A percentile compares a stretch with the other conserved stretches of the same genome.
Evolutionary conservation across 2,797 vertebrate genomes (phyloP).

Genomic region (Poecilia picta): DNA sequence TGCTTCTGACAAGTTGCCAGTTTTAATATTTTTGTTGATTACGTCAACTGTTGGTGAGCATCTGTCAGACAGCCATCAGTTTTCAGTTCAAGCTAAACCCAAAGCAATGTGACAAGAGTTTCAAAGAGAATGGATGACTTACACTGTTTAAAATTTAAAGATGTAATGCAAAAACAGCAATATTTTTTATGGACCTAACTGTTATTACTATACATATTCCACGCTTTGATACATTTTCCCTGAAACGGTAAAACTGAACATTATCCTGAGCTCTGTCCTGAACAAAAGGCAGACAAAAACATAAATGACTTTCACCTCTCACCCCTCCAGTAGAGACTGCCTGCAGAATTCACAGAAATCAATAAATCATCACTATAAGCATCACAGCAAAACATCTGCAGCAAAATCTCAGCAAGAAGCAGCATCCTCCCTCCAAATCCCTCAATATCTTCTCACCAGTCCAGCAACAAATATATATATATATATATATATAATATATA

Average conservation of each 20-base stretch:
- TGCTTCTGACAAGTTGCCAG: not conserved
- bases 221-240: not conserved
- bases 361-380: conserved; percentile 30
- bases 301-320: conserved; percentile 18
- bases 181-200: not conserved
- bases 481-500: not conserved
- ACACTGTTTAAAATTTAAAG: not conserved
- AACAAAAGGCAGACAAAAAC: not conserved
- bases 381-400: not conserved
- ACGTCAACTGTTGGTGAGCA: not conserved
- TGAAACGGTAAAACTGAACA: not conserved
- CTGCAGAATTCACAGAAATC: conserved; percentile 25
- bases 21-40: not conserved
- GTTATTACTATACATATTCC: not conserved
- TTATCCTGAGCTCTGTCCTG: not conserved
- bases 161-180: not conserved
- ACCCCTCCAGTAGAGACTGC: not conserved
- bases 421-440: not conserved
- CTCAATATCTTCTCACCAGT: not conserved
- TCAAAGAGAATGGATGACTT: not conserved
- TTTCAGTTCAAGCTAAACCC: not conserved
- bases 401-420: conserved; percentile 1
- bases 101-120: not conserved
- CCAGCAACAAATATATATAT: not conserved
- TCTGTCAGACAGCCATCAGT: not conserved